Base-by-base conservation (phyloP, 2,888 invertebrate genomes). In the Strigamia crassipes region DNA sequence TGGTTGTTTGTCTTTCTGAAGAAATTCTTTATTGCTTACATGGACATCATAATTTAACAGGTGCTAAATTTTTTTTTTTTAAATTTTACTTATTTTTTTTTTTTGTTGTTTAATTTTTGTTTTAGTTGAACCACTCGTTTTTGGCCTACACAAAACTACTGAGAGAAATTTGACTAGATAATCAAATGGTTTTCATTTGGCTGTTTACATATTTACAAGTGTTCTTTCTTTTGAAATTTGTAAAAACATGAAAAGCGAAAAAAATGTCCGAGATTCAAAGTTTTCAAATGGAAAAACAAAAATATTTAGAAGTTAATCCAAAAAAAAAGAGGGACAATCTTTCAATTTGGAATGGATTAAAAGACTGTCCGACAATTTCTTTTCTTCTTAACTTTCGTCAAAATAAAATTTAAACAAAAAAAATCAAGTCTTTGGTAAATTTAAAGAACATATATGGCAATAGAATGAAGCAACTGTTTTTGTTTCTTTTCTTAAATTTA, bases 11-110 rank as follows among this genome's bases (percentile, higher is more conserved):
- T 79, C 46, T 79, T 42, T 79, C 79, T 42, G 38, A 34, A 79
- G 79, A 79, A 31, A 79, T 79, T 38, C 79, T 79, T 79, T 79
- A 79, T 79, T 79, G 79, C 79, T 79, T 79, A 79, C 79, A 27
- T 79, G 79, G 34, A 79, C 34, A 34, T 38, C 46, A 79, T 79
- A 79, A 38, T 78, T 78, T 78, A 38, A 38, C 78, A 23, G 78
- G 78, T 78, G 31, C 38, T 38, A 27, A 31, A n/a, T n/a, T n/a
- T 27, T 78, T 78, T 78, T 78, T 38, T 38, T 78, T 31, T 27
- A 23, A 27, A 78, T n/a, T 38, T 38, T 78, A 21, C 10, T 78
- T 78, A 2, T 1, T 78, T 23, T 41, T 21, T 42, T 42, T 38
- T 79, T 79, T 34, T 12, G 6, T 42, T 38, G 31, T 79, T 38